Evolutionary conservation across 2,113 vertebrate genomes (phyloP).

Genomic region (Gila orcuttii): DNA sequence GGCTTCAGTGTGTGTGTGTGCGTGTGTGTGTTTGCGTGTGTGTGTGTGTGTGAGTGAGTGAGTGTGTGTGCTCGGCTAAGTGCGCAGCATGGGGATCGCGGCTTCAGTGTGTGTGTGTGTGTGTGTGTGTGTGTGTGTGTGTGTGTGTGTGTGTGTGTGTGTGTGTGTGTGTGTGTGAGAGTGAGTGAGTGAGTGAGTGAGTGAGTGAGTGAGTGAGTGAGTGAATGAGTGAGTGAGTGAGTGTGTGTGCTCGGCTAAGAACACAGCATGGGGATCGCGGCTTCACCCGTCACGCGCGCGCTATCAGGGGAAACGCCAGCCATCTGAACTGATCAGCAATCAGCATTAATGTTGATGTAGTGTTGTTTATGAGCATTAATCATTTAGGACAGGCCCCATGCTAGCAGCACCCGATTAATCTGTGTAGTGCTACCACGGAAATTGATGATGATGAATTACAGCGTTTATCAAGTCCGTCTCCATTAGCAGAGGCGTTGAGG

Average conservation of each 20-base stretch:
- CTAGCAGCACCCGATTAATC: constrained; percentile 64
- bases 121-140: no score
- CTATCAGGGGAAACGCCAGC: constrained; percentile 60
- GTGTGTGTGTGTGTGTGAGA: no score
- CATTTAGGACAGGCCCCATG: constrained; percentile 69
- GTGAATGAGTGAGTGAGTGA: no score
- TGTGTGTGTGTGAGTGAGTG: no score
- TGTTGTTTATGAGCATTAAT: constrained; percentile 78
- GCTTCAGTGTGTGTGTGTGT: no score
- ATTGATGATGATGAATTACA: constrained; percentile 77
- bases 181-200: no score
- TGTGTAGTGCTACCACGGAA: constrained; percentile 63
- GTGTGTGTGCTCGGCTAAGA: constrained; percentile 18
- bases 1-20: no score
- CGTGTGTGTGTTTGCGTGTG: no score
- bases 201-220: no score
- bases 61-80: constrained; percentile 16
- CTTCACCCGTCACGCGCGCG: constrained; percentile 38
- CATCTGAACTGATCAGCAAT: constrained; percentile 75
- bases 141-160: no score
- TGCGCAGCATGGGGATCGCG: background rate
- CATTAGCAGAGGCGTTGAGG: constrained; percentile 66
- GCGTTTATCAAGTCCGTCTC: constrained; percentile 71
- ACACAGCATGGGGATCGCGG: background rate
- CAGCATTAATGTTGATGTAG: constrained; percentile 73